These are phyloP conservation scores for Heliconius himera DNA, from an alignment of 1,140 invertebrate species.

Conservation along the genomic window DNA sequence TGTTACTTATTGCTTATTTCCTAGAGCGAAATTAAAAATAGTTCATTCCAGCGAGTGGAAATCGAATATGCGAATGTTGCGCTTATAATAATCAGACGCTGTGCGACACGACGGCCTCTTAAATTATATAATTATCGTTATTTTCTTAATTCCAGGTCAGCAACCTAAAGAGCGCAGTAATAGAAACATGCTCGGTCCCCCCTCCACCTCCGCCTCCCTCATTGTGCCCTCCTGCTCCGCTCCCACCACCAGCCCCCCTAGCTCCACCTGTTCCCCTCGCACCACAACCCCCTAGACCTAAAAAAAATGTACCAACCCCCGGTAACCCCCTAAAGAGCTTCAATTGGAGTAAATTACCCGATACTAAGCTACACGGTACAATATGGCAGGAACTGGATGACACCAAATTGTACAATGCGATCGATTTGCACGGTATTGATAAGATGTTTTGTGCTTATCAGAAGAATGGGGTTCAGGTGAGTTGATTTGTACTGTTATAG, in stretches of 20 bases:
- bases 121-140: neutral
- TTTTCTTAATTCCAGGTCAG: conserved; percentile 58
- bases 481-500: neutral
- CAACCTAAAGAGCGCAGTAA: conserved; percentile 79
- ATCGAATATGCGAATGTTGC: no score
- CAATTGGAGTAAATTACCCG: conserved; percentile 98
- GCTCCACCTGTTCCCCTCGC: conserved; percentile 79
- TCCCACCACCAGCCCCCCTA: conserved; percentile 83
- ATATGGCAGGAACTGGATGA: conserved; percentile 98
- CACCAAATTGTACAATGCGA: conserved; percentile 93
- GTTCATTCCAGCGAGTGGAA: no score
- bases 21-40: no score
- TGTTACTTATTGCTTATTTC: no score
- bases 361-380: conserved; percentile 93
- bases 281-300: conserved; percentile 79
- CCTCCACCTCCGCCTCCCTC: conserved; percentile 71
- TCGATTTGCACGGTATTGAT: conserved; percentile 96
- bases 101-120: no score
- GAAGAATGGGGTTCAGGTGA: conserved; percentile 90
- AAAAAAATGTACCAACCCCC: conserved; percentile 93
- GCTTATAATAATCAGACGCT: no score
- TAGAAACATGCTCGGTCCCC: conserved; percentile 74
- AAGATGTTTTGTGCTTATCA: conserved; percentile 98
- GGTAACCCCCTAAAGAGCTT: conserved; percentile 97
- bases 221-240: conserved; percentile 79